Evolutionary conservation across 92 coral and sea anemone species (phyloP).

Genomic region (Pocillopora meandrina): DNA sequence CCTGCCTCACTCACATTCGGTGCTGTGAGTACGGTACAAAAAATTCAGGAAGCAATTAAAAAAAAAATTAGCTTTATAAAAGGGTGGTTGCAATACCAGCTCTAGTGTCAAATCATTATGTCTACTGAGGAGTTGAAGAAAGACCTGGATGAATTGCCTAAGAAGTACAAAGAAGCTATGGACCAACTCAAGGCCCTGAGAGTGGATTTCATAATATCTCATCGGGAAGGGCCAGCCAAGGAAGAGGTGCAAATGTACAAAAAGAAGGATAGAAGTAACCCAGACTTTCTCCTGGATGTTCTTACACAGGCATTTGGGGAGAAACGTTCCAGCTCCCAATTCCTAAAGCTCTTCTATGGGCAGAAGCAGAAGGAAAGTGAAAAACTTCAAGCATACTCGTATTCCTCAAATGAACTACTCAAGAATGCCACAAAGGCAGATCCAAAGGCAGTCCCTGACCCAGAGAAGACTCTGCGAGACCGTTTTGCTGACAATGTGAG

Average conservation of each 20-base stretch:
- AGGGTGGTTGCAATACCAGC: conserved; percentile 36
- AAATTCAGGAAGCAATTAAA: not conserved
- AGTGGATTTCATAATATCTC: too few relatives aligned
- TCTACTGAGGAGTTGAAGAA: conserved; percentile 9
- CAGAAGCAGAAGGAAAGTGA: conserved; percentile 30
- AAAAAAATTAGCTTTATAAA: conserved; percentile 3
- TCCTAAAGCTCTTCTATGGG: conserved; percentile 35
- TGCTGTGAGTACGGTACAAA: conserved; percentile 31
- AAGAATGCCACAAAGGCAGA: conserved; percentile 40
- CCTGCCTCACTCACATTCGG: conserved; percentile 23
- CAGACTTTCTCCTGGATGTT: conserved; percentile 11
- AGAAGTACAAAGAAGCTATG: conserved; percentile 28
- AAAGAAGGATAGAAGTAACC: conserved; percentile 13
- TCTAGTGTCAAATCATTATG: conserved; percentile 12
- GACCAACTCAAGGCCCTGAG: too few relatives aligned
- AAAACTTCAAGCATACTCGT: conserved; percentile 19
- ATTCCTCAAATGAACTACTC: conserved; percentile 28
- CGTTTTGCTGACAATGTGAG: conserved; percentile 41
- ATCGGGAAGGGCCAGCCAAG: too few relatives aligned
- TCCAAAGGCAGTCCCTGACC: conserved; percentile 43
- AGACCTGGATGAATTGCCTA: conserved; percentile 10
- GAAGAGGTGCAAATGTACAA: conserved; percentile 15
- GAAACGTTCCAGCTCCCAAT: conserved; percentile 27
- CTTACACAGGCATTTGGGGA: conserved; percentile 33
- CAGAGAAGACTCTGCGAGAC: conserved; percentile 43